Evolutionary conservation across 1,140 invertebrate genomes (phyloP).

Genomic region (Pristionchus pacificus): DNA sequence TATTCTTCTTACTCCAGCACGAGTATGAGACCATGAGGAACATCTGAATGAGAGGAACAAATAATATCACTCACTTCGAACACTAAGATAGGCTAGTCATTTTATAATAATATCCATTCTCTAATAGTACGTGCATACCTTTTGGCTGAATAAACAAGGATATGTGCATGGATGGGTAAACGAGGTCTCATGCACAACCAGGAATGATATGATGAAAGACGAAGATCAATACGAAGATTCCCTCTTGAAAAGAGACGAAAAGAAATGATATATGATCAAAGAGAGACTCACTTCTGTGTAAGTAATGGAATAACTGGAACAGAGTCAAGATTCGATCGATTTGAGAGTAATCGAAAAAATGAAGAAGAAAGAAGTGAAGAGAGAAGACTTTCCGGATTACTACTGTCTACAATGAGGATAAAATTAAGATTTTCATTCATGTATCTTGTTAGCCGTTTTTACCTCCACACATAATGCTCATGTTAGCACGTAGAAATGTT

Average conservation of each 20-base stretch:
- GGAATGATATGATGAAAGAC: neutral
- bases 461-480: neutral
- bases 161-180: neutral
- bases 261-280: neutral
- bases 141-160: neutral
- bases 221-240: neutral
- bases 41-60: slow-evolving; percentile 64
- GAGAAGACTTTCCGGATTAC: neutral
- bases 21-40: slow-evolving; percentile 73
- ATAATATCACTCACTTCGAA: no score
- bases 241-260: neutral
- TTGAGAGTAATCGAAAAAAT: neutral
- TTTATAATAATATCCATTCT: no score
- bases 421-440: no score
- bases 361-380: neutral
- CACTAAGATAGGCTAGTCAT: no score
- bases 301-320: neutral
- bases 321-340: neutral
- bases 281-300: neutral
- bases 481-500: neutral
- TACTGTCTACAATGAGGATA: neutral
- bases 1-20: slow-evolving; percentile 17
- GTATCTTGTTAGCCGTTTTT: no score
- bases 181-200: neutral
- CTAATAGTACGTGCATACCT: neutral